These are phyloP conservation scores for Synanceia verrucosa DNA, from an alignment of 2,797 vertebrate species.

Conservation along the genomic window DNA sequence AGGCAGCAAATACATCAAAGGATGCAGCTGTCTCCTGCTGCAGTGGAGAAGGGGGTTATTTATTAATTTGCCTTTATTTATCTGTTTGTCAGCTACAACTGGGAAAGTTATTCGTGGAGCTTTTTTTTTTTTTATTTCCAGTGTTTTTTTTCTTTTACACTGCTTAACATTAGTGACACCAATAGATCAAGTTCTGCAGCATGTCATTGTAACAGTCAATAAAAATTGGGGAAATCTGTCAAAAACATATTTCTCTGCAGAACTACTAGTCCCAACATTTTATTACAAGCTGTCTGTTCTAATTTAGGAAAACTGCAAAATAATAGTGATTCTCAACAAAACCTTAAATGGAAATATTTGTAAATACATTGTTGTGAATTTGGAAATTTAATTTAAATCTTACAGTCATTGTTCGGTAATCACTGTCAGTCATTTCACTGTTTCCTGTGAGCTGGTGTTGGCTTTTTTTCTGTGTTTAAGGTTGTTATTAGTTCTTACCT, in stretches of 20 bases:
- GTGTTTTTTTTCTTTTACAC: neutral
- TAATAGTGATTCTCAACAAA: neutral
- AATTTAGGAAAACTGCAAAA: neutral
- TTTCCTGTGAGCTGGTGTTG: neutral
- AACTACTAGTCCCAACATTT: neutral
- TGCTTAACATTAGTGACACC: neutral
- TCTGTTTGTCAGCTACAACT: conserved; percentile 7
- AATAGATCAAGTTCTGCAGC: neutral
- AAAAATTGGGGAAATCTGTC: neutral
- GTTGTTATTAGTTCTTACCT: conserved; percentile 82
- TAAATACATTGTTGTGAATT: neutral
- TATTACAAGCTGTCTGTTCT: neutral
- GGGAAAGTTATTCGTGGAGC: neutral
- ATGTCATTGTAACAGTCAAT: neutral
- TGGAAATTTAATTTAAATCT: neutral
- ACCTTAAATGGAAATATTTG: neutral
- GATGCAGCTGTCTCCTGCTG: neutral
- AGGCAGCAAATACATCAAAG: conserved; percentile 30
- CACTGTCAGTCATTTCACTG: neutral
- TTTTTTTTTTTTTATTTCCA: conserved; percentile 7
- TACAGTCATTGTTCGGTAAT: neutral
- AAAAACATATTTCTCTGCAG: too few species aligned
- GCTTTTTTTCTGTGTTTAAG: neutral
- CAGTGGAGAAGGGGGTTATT: conserved; percentile 5
- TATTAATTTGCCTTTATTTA: conserved; percentile 22